phyloP scores from a whole-genome alignment of 2,113 vertebrate species.

The Notothenia coriiceps region DNA sequence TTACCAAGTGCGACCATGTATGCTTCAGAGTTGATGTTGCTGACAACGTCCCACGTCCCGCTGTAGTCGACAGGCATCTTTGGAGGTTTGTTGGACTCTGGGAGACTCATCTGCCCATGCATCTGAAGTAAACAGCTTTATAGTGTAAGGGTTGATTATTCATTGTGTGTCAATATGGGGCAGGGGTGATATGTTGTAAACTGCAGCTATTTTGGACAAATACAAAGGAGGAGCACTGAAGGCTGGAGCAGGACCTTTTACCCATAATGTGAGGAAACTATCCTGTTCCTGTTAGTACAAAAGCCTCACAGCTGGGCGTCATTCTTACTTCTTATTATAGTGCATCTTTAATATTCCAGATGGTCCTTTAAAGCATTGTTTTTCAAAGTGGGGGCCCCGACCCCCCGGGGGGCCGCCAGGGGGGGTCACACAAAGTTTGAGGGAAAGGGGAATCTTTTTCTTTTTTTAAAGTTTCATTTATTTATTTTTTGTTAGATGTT shows the following conservation, averaged over 20 bases:
- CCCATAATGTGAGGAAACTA: constrained; percentile 53
- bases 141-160: constrained; percentile 23
- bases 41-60: constrained; percentile 89
- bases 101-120: not conserved
- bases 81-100: constrained; percentile 32
- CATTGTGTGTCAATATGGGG: constrained; percentile 70
- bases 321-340: not conserved
- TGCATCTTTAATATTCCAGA: not conserved
- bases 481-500: too few relatives aligned
- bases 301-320: not conserved
- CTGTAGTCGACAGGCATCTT: constrained; percentile 87
- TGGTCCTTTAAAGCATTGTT: too few relatives aligned
- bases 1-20: constrained; percentile 90
- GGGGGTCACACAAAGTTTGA: too few relatives aligned
- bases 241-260: constrained; percentile 43
- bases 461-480: too few relatives aligned
- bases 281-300: constrained; percentile 19
- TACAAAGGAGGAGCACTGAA: constrained; percentile 6
- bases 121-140: not conserved
- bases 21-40: constrained; percentile 88
- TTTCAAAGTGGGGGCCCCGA: too few relatives aligned
- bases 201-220: constrained; percentile 43
- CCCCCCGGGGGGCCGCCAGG: too few relatives aligned
- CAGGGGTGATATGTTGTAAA: constrained; percentile 61
- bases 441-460: too few relatives aligned